Evolutionary conservation across 2,888 invertebrate genomes (phyloP).

Genomic region (Apotomis capreana): DNA sequence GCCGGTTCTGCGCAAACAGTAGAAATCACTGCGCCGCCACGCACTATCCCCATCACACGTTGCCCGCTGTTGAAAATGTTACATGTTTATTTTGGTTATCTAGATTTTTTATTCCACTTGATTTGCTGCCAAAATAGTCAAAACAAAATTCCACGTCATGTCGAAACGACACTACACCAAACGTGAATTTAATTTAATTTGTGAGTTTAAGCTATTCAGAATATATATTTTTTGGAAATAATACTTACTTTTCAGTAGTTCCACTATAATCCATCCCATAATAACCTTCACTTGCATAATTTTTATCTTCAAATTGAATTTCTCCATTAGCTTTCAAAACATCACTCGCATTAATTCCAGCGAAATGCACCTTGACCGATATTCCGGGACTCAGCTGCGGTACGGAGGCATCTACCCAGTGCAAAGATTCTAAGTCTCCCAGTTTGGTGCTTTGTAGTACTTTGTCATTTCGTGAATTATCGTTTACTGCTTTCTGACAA

Average conservation of each 20-base stretch:
- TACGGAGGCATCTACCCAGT: not conserved
- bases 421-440: slow-evolving; percentile 55
- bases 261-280: no score
- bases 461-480: slow-evolving; percentile 33
- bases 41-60: slow-evolving; percentile 85
- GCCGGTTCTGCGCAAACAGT: slow-evolving; percentile 76
- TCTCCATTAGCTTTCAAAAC: slow-evolving; percentile 52
- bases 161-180: no score
- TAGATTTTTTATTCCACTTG: no score
- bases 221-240: no score
- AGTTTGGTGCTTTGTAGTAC: slow-evolving; percentile 46
- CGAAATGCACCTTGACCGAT: slow-evolving; percentile 46
- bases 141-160: no score
- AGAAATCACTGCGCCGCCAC: slow-evolving; percentile 59
- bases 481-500: not conserved
- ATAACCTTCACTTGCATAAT: not conserved
- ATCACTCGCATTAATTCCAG: slow-evolving; percentile 50
- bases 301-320: slow-evolving; percentile 20
- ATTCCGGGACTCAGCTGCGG: slow-evolving; percentile 46
- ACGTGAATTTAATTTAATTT: no score
- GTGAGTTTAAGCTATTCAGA: no score
- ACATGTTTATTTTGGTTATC: no score
- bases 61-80: slow-evolving; percentile 64
- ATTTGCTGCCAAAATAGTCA: no score
- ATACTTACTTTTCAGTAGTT: slow-evolving; percentile 55